Base-by-base conservation (phyloP, 2,113 vertebrate species). In the Tenebrosternarchus preto region DNA sequence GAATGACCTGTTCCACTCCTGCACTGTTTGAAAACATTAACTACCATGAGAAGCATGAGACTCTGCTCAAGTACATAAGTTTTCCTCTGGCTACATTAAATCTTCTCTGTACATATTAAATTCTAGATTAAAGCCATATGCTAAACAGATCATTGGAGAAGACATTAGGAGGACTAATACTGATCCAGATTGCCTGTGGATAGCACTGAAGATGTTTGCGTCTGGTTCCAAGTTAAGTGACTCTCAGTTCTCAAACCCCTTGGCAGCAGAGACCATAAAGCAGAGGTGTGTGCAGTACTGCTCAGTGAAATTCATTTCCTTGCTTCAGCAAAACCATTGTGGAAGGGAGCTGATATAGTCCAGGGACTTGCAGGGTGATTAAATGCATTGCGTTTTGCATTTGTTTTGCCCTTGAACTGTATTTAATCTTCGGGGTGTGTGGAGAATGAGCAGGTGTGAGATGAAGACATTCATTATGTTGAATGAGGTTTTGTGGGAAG, bases 121-220 rank as follows among this genome's bases (percentile, higher is more conserved):
- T 16, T 33, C 9, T 0, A 16, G 19, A 64, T 33, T 64, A 29
- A 19, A 4, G 0, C 61, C 61, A 33, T 67, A 64, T 31, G 27
- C 27, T 29, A 16, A 75, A 39, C 9, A 0, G 56, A 22, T 15
- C 15, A 24, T 20, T 27, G 22, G 17, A 50, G 17, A 20, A 75
- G 73, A 46, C 59, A 53, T 76, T 66, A 66, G 19, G 39, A 25
- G 27, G 59, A 31, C 5, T 77, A 25, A 77, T 67, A 24, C 19
- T 16, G 75, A 36, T 61, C 33, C 33, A 36, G 6, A 36, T 36
- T 36, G 6, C 3, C 33, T 9, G 15, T 29, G 25, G 12, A 1
- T 5, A 66, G 63, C 63, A 6, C 19, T 68, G 64, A 68, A 68
- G 64, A 39, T 39, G 20, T 39, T 68, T 5, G n/a, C 31, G n/a